These are phyloP conservation scores for Molossus molossus DNA, from an alignment of 2,797 vertebrate species.

Conservation along the genomic window DNA sequence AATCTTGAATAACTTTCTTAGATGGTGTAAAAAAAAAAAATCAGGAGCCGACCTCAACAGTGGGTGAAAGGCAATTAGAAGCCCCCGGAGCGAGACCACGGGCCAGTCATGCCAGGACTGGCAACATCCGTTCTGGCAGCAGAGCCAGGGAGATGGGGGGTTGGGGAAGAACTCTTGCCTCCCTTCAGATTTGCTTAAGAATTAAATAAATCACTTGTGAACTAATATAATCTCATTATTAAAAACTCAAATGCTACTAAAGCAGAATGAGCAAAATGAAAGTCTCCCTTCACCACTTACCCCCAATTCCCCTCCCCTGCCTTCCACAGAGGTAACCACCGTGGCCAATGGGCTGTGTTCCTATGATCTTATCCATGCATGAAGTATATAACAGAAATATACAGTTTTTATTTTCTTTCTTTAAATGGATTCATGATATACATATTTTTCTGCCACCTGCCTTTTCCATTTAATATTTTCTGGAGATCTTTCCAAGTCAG, in stretches of 20 bases:
- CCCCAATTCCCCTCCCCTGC: not conserved
- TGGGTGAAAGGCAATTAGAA: conserved; percentile 34
- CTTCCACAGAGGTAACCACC: not conserved
- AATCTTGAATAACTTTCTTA: conserved; percentile 18
- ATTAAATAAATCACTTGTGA: not conserved
- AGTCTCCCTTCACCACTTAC: not conserved
- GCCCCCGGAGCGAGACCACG: not conserved
- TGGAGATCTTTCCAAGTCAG: not conserved
- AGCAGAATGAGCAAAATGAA: not conserved
- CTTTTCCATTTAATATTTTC: not conserved
- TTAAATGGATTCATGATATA: not conserved
- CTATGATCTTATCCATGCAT: not conserved
- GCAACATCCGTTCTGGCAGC: not conserved
- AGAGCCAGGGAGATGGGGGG: not conserved
- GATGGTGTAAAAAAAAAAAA: not conserved
- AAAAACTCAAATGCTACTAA: not conserved
- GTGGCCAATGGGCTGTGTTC: not conserved
- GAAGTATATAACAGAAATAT: not conserved
- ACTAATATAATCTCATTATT: conserved; percentile 10
- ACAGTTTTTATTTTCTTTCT: not conserved
- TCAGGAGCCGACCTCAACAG: not conserved
- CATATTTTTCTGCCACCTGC: not conserved
- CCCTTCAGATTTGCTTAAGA: conserved; percentile 4
- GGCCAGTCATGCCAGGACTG: not conserved
- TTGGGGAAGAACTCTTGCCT: not conserved